Evolutionary conservation across 2,888 invertebrate genomes (phyloP), one percentile per base, ranked within the genome.

Genomic region (Leptinotarsa tumamoca): DNA sequence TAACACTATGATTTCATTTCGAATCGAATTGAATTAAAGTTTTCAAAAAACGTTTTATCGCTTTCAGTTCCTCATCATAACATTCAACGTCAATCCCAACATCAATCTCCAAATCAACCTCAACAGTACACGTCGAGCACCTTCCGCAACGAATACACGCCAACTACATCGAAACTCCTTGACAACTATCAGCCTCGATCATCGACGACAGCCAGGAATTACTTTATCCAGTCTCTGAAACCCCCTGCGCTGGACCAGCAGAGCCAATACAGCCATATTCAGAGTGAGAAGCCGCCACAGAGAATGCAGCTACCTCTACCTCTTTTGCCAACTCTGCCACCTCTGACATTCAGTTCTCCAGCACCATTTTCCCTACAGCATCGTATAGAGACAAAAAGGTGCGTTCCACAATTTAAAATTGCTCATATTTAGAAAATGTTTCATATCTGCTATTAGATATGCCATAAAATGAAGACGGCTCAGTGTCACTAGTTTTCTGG

Each of bases 291-390:
- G 81, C 85, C 85, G 13, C 86, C 86, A 5, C 84, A 86, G 72
- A 82, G 84, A 72, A 58, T 87, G 14, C 87, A 87, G 78, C 73
- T 87, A 69, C 87, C 87, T n/a, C 78, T 87, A 51, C 87, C 88
- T 10, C 68, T 86, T 52, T 76, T 87, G 21, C 88, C 88, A 67
- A 87, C 87, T 4, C 74, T 88, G 58, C 85, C 88, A 4, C 85
- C 88, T 13, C 80, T 89, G 58, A 86, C 86, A 0, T 88, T 89
- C 75, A 89, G 88, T 78, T 87, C 88, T 0, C 89, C 89, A 13
- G 87, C 89, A 5, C 89, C 89, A 1, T 89, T 89, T 76, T 83
- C 85, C 56, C 81, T 87, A 14, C 82, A 82, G 66, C 83, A 83
- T 72, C 87, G 86, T 79, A 82, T 85, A 21, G 88, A 88, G 79